Percentiles rank a stretch among this genome's conserved stretches.
Conservation (phyloP, 2,113 vertebrate species). For the Melanerpes formicivorus region DNA sequence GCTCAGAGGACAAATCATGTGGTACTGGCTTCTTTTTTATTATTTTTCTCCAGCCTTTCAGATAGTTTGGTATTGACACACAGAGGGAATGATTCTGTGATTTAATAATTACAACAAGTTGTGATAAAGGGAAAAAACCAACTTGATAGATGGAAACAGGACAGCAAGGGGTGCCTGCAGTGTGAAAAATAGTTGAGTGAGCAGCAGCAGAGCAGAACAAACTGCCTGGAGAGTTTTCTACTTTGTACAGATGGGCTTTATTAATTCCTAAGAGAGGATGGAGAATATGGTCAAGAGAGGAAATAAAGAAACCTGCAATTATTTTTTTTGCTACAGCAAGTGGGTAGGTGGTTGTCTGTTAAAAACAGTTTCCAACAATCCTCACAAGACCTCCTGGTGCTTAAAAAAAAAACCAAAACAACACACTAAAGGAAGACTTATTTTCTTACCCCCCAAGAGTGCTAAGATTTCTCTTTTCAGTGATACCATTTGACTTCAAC, state of each 20-base stretch:
- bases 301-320: not conserved
- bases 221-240: slow-evolving; percentile 13
- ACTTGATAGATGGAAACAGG: not conserved
- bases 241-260: slow-evolving; percentile 18
- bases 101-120: not conserved
- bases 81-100: not conserved
- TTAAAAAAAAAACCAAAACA: not conserved
- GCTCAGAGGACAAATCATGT: not conserved
- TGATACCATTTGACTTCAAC: not conserved
- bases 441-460: not conserved
- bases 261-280: slow-evolving; percentile 9
- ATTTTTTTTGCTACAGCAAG: not conserved
- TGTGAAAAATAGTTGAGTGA: not conserved
- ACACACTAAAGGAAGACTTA: not conserved
- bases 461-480: not conserved
- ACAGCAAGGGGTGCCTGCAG: not conserved
- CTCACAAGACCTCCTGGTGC: not conserved
- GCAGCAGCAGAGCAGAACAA: slow-evolving; percentile 16
- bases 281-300: not conserved
- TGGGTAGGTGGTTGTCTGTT: not conserved
- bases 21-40: not conserved
- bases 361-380: not conserved
- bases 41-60: not conserved
- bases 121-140: not conserved
- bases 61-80: not conserved